Base-by-base conservation (phyloP, 1,140 invertebrate genomes). In the Trachelipus rathkii region DNA sequence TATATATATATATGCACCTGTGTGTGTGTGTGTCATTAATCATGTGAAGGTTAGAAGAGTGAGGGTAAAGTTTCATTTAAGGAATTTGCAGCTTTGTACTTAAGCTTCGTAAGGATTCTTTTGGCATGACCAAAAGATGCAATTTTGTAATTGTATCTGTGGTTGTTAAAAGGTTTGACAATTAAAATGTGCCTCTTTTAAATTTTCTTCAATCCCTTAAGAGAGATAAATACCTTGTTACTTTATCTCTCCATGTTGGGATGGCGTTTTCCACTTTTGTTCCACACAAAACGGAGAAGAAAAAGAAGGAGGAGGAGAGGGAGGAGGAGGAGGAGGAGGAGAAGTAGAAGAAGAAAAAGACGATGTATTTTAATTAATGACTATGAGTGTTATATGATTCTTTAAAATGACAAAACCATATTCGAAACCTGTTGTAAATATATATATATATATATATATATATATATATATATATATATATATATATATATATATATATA, bases 161-260 rank as follows among this genome's bases (percentile, higher is more conserved):
- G 50, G 50, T 60, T 60, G 50, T 60, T 60, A 60, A 60, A 60
- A 60, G 50, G 50, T 60, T 60, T 60, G 50, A 60, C 50, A 60
- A 60, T 60, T 60, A 60, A 60, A 60, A 60, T 60, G 50, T 60
- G 50, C 11, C 33, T 33, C 33, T 33, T 33, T 33, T 33, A 33
- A 33, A 33, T 33, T 60, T 60, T 60, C 19, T 8, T n/a, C n/a
- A 4, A 1, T 2, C 19, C 11, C 50, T 60, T 19, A 60, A 60
- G 50, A 60, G 50, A 60, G 50, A 13, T 60, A 60, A 60, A 60
- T 60, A 60, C n/a, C 50, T 60, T 60, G 50, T 60, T 60, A 60
- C n/a, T 60, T 19, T 15, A 60, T 60, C 50, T 19, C 50, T 1
- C 19, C 11, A 60, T 15, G 19, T 60, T 19, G 33, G 33, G 2